These are phyloP conservation scores for Knipowitschia caucasica DNA, from an alignment of 2,797 vertebrate species.

Conservation along the genomic window DNA sequence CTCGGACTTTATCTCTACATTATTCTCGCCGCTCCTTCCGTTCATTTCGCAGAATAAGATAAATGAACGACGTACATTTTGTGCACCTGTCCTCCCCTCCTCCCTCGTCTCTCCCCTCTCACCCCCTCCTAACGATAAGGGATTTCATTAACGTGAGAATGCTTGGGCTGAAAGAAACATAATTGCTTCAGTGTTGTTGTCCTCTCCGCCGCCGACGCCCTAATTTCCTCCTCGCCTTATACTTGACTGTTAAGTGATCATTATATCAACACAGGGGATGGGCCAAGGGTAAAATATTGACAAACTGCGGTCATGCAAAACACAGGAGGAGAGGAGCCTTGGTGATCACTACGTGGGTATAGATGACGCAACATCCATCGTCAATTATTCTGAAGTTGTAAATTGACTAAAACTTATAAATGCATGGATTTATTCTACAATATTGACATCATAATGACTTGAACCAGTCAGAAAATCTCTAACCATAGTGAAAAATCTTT, in stretches of 20 bases:
- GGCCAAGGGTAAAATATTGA: constrained; percentile 82
- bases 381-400: not conserved
- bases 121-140: constrained; percentile 75
- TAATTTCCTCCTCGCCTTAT: constrained; percentile 80
- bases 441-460: too few species aligned
- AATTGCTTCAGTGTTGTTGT: constrained; percentile 82
- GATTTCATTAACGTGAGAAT: constrained; percentile 83
- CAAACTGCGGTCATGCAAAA: constrained; percentile 70
- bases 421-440: too few species aligned
- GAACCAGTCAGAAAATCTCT: too few species aligned
- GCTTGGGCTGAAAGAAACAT: constrained; percentile 79
- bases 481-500: too few species aligned
- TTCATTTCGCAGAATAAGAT: constrained; percentile 76
- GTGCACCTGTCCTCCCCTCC: constrained; percentile 78
- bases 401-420: not conserved
- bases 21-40: constrained; percentile 66
- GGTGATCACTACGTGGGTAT: not conserved
- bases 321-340: constrained; percentile 29
- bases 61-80: constrained; percentile 77
- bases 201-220: constrained; percentile 74
- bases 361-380: not conserved
- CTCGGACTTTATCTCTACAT: constrained; percentile 66
- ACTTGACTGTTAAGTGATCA: constrained; percentile 84
- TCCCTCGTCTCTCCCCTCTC: constrained; percentile 70
- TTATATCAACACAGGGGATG: constrained; percentile 78